A percentile compares a stretch with the other conserved stretches of the same genome.
These are phyloP conservation scores for human DNA, from an alignment of 2,113 vertebrate species.

Conservation along the genomic window GRCh38 chr2:121236001-121236500, in stretches of 20 bases:
- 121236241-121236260: accelerated
- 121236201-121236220: accelerated
- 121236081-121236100: not conserved
- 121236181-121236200: not conserved
- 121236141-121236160: not conserved
- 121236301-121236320: not conserved
- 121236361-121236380: not conserved
- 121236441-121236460: not conserved
- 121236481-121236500: not conserved
- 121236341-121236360: not conserved
- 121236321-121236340: not conserved
- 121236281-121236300: too few relatives aligned
- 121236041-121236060: not conserved
- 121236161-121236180: accelerated
- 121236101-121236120: not conserved
- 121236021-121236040: not conserved
- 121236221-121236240: not conserved
- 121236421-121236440: not conserved
- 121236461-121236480: not conserved
- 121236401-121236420: not conserved
- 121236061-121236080: not conserved
- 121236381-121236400: not conserved
- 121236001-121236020: not conserved
- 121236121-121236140: not conserved
- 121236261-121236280: not conserved